Base-by-base conservation (phyloP, 2,113 vertebrate genomes). In the Tragelaphus scriptus region DNA sequence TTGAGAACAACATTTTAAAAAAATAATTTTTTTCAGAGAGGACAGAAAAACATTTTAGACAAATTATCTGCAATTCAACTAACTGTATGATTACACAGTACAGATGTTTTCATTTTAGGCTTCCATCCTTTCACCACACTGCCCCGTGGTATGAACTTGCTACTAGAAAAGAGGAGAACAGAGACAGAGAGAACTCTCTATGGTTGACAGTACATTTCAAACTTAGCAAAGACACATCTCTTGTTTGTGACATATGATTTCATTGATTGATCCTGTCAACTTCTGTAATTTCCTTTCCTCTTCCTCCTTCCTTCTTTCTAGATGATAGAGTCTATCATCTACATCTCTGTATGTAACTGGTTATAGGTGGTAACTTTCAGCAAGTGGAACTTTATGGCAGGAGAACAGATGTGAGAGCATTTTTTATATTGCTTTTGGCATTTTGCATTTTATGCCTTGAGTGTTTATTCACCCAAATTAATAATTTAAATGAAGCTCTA, bases 391-490 rank as follows among this genome's bases (percentile, higher is more conserved):
- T 28, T 0, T 7, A 65, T 44, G 12, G 21, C 5, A 30, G 58
- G 5, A 21, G 13, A 14, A 3, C 36, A 63, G n/a, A n/a, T 16
- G n/a, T 25, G 58, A 90, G 14, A 85, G 12, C 6, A 3, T 68
- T 30, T 58, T 12, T 68, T 26, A 91, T 58, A 61, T 0, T 55
- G 17, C n/a, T 81, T 68, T 82, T 77, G 68, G 61, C 17, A 55
- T 82, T 90, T 96, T 85, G 5, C 65, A 91, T 75, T 88, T 25
- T 95, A 12, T 85, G 30, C 8, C 36, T 53, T 90, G 16, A 53
- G 16, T 9, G 61, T 47, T 84, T 91, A 65, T 90, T 91, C 23
- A 63, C 1, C 71, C 75, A 85, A 88, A 56, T 58, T 49, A 77
- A 59, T 63, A 65, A 65, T 75, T 40, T 63, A 87, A 59, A 81